Evolutionary conservation across 2,113 vertebrate genomes (phyloP).

Genomic region (Sclerurus mexicanus): DNA sequence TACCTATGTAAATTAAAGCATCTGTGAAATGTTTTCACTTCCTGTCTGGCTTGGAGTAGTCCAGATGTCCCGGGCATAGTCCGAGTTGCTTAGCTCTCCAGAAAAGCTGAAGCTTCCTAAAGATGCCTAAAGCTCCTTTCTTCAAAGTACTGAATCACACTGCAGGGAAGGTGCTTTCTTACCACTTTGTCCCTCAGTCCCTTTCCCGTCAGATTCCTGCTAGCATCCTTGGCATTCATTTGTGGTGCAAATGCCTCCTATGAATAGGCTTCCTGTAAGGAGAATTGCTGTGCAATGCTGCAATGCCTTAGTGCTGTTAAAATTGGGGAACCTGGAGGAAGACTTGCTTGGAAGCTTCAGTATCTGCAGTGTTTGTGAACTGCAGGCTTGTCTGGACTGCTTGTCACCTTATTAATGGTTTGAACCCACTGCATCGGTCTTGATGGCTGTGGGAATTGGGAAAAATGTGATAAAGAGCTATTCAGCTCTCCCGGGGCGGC

Average conservation of each 20-base stretch:
- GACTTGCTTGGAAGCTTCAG: constrained; percentile 1
- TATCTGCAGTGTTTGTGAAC: neutral
- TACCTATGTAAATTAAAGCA: constrained; percentile 34
- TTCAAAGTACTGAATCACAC: neutral
- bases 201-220: neutral
- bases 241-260: neutral
- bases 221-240: neutral
- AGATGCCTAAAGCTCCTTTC: neutral
- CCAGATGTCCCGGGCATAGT: neutral
- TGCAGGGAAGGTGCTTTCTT: neutral
- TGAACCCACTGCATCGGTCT: neutral
- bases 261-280: neutral
- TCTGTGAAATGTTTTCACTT: constrained; percentile 17
- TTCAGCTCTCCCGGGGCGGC: neutral
- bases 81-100: neutral
- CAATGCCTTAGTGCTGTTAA: neutral
- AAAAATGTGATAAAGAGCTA: neutral
- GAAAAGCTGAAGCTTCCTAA: neutral
- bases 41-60: neutral
- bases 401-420: neutral
- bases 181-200: neutral
- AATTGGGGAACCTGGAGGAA: neutral
- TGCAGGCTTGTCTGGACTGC: neutral
- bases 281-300: neutral
- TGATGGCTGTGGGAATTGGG: neutral